phyloP scores from a whole-genome alignment of 1,140 invertebrate species.

The Drosophila dunni region DNA sequence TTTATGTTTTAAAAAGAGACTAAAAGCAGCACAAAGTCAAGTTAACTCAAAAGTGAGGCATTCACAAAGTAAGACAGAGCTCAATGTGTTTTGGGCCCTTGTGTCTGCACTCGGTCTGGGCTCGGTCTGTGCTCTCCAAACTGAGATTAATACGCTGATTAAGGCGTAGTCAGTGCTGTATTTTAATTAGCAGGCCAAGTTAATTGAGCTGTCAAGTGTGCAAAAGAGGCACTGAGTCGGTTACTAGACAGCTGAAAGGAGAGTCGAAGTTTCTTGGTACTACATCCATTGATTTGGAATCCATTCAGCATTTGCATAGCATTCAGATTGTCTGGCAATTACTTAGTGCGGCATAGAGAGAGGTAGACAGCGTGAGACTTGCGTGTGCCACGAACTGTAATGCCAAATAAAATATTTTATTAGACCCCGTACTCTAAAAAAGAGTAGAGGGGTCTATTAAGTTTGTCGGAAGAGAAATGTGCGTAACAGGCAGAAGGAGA shows the following conservation, averaged over 20 bases:
- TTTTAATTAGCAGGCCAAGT: conserved; percentile 54
- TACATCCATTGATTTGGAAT: conserved; percentile 42
- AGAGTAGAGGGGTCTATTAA: too few relatives aligned
- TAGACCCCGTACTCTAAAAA: too few relatives aligned
- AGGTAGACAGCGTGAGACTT: conserved; percentile 16
- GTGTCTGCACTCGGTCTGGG: conserved; percentile 29
- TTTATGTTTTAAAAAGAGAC: conserved; percentile 32
- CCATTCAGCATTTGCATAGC: conserved; percentile 44
- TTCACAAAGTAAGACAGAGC: conserved; percentile 9
- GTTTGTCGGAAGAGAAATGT: too few relatives aligned
- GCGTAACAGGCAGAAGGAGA: too few relatives aligned
- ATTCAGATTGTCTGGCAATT: conserved; percentile 58
- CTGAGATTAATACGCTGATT: conserved; percentile 78
- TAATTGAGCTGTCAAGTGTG: conserved; percentile 74
- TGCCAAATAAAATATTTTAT: conserved; percentile 59
- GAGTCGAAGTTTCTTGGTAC: conserved; percentile 18
- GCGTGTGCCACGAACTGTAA: conserved; percentile 57
- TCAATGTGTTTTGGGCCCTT: conserved; percentile 27
- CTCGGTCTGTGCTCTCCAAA: conserved; percentile 32
- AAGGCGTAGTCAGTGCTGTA: conserved; percentile 52
- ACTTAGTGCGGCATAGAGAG: conserved; percentile 11
- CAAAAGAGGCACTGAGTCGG: conserved; percentile 54
- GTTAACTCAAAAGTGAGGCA: conserved; percentile 47
- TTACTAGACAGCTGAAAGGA: conserved; percentile 21
- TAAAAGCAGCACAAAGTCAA: background rate